These are phyloP conservation scores for Chromoteleia sp. DNA, from an alignment of 2,888 invertebrate species.

Conservation along the genomic window DNA sequence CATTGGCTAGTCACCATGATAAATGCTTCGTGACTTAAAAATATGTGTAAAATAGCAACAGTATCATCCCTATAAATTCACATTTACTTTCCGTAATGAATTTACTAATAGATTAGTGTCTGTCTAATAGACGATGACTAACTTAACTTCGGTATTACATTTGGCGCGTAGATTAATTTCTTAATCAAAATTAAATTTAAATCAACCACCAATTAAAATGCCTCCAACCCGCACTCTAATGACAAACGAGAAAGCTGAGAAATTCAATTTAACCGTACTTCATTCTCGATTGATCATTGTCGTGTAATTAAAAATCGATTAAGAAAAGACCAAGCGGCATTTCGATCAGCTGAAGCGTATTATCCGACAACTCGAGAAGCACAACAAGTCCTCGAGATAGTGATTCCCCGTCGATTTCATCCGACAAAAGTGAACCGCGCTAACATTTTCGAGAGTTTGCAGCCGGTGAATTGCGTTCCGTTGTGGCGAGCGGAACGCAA, in stretches of 20 bases:
- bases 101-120: neutral
- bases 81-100: neutral
- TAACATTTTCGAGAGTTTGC: neutral
- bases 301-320: constrained; percentile 8
- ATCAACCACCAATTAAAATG: neutral
- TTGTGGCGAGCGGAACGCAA: neutral
- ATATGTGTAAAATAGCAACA: no score
- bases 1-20: no score
- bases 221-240: neutral
- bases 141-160: neutral
- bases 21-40: no score
- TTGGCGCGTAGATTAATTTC: neutral
- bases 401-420: constrained; percentile 13
- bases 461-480: constrained; percentile 4
- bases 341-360: constrained; percentile 6
- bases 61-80: no score
- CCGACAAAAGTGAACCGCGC: constrained; percentile 6
- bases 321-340: neutral
- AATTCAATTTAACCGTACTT: constrained; percentile 2
- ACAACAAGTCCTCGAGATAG: constrained; percentile 27
- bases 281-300: neutral
- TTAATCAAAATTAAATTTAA: constrained; percentile 2
- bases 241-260: neutral
- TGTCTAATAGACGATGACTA: neutral
- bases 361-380: constrained; percentile 2